Conservation (phyloP, 2,113 vertebrate genomes). For the Campylorhamphus procurvoides region DNA sequence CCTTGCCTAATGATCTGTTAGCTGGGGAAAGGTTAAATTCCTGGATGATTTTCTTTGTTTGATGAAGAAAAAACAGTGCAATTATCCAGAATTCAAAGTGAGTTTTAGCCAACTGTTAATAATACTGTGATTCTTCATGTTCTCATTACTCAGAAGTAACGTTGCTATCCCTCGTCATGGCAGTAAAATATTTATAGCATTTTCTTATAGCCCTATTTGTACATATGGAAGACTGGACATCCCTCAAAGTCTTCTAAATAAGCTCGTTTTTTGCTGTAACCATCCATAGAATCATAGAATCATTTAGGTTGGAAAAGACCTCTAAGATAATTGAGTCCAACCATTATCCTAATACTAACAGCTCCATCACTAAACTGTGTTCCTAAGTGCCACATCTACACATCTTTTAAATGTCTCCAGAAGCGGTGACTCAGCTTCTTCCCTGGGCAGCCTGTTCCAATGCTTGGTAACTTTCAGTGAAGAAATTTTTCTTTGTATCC, state of each 20-base stretch:
- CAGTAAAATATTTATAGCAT: slow-evolving; percentile 57
- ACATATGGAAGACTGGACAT: not conserved
- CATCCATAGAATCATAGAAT: not conserved
- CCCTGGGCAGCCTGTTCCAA: not conserved
- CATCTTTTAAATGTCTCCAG: not conserved
- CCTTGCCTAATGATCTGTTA: slow-evolving; percentile 61
- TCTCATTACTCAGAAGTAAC: slow-evolving; percentile 49
- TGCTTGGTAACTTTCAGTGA: not conserved
- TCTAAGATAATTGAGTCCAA: not conserved
- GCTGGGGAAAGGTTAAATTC: slow-evolving; percentile 59
- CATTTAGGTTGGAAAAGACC: not conserved
- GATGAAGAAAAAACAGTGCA: slow-evolving; percentile 61
- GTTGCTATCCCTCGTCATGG: slow-evolving; percentile 12
- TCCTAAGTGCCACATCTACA: not conserved
- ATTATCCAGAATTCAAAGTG: slow-evolving; percentile 52
- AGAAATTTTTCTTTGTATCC: not conserved
- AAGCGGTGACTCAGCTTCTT: not conserved
- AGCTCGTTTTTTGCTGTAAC: not conserved
- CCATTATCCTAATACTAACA: not conserved
- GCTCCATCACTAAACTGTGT: not conserved
- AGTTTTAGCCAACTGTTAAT: slow-evolving; percentile 66
- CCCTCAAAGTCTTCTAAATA: not conserved
- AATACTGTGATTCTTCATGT: not conserved
- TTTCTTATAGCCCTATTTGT: slow-evolving; percentile 25
- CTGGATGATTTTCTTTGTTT: slow-evolving; percentile 39